These are phyloP conservation scores for Petrocephalus sullivani DNA, from an alignment of 2,797 vertebrate genomes.

Conservation along the genomic window DNA sequence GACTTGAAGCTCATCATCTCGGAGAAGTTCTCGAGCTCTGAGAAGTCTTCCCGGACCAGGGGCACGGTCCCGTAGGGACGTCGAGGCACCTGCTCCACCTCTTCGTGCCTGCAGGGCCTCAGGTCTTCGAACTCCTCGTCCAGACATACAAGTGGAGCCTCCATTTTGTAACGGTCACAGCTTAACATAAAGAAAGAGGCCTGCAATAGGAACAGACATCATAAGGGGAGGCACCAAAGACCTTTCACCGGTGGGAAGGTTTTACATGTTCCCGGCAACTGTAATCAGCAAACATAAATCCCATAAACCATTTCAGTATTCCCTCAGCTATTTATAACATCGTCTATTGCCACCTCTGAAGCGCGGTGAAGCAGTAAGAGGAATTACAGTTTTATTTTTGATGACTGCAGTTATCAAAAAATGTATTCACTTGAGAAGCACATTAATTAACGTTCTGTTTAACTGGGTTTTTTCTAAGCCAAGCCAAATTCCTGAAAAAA, in stretches of 20 bases:
- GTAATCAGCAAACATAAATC: neutral
- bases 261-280: neutral
- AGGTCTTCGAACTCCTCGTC: constrained; percentile 92
- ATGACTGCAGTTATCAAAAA: neutral
- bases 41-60: constrained; percentile 78
- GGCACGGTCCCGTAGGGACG: constrained; percentile 44
- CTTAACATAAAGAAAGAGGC: constrained; percentile 9
- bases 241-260: neutral
- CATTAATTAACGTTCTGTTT: constrained; percentile 44
- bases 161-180: constrained; percentile 64
- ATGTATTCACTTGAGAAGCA: constrained; percentile 35
- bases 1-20: constrained; percentile 97
- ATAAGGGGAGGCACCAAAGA: neutral
- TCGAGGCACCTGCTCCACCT: constrained; percentile 44
- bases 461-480: neutral
- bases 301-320: neutral
- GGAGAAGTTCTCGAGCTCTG: constrained; percentile 89
- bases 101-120: constrained; percentile 69
- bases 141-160: constrained; percentile 84
- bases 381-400: neutral
- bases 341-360: neutral
- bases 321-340: neutral
- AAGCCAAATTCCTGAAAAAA: neutral
- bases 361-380: neutral
- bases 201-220: neutral